Evolutionary conservation across 2,113 vertebrate genomes (phyloP), one percentile per base, ranked within the genome.

Genomic region (Myiozetetes cayanensis): DNA sequence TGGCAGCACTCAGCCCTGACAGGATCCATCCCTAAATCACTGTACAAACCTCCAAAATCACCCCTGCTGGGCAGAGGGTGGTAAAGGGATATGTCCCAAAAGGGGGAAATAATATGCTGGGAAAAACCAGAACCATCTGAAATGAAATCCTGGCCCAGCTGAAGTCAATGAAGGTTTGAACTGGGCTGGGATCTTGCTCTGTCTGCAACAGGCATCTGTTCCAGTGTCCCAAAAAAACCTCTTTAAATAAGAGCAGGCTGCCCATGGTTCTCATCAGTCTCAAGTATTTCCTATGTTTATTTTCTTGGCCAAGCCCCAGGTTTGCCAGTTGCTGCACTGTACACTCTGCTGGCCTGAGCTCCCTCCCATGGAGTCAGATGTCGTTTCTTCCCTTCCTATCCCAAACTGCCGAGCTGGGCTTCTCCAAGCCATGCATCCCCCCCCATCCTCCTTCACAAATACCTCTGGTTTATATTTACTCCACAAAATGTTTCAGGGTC

Each of bases 231-330:
- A 21, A 23, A 76, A 93, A 89, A 65, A 62, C 78, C 81, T 95
- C 90, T 89, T 66, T 46, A 63, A 96, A 71, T 55, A 35, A 71
- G 65, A 96, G 80, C 95, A 96, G 94, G 55, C 92, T 78, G 95
- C 70, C 85, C 85, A 30, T 76, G 72, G 80, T 66, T 91, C 87
- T 87, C 62, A 77, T 92, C 92, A 80, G 84, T 24, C 89, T 87
- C 50, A 31, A 89, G 61, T 49, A 82, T 93, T 94, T 96, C 87
- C 84, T 91, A 46, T 70, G 90, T 93, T 95, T 89, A 70, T 90
- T 92, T 94, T 68, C 88, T 85, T 95, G 92, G 95, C 92, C 78
- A 86, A 88, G 79, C 47, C 94, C 89, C 94, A 95, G 92, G 33
- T 94, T 81, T 89, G 91, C 90, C 95, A 55, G 17, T 88, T 70